A percentile compares a stretch with the other conserved stretches of the same genome.
Conservation (phyloP, 2,797 vertebrate genomes). For the Aplochiton taeniatus region DNA sequence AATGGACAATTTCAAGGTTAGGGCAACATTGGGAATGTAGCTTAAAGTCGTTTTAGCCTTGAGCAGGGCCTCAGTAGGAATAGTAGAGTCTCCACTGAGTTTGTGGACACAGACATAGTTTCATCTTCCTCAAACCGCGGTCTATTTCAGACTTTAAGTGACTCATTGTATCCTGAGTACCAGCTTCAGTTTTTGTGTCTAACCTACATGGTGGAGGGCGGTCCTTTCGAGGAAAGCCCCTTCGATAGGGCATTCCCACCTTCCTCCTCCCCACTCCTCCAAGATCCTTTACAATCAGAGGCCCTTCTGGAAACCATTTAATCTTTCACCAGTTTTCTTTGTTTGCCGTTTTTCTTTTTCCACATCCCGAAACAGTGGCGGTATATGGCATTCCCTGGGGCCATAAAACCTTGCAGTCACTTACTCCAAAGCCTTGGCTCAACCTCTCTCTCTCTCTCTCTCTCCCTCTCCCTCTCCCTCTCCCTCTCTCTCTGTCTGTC, state of each 20-base stretch:
- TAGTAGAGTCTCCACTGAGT: background rate
- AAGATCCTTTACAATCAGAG: constrained; percentile 4
- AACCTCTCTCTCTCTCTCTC: background rate
- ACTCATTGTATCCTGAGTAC: constrained; percentile 55
- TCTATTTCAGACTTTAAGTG: constrained; percentile 62
- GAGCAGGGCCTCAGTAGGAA: too few relatives aligned
- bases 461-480: background rate
- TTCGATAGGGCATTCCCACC: constrained; percentile 53
- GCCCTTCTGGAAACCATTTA: constrained; percentile 45
- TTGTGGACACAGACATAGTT: background rate
- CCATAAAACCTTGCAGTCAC: constrained; percentile 17
- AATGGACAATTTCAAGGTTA: too few relatives aligned
- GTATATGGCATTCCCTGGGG: constrained; percentile 22
- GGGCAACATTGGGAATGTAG: too few relatives aligned
- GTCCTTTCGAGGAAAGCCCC: constrained; percentile 61
- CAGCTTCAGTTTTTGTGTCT: constrained; percentile 42
- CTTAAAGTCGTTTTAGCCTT: too few relatives aligned
- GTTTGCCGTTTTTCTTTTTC: constrained; percentile 30
- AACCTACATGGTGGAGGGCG: constrained; percentile 37
- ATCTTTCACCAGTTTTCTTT: constrained; percentile 22
- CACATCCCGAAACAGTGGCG: constrained; percentile 24
- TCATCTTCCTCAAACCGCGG: background rate
- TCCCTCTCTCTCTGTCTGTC: background rate
- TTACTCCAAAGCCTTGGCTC: background rate
- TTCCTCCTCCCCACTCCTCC: constrained; percentile 1